Base-by-base conservation (phyloP, 2,888 invertebrate genomes). In the Rhingia rostrata region DNA sequence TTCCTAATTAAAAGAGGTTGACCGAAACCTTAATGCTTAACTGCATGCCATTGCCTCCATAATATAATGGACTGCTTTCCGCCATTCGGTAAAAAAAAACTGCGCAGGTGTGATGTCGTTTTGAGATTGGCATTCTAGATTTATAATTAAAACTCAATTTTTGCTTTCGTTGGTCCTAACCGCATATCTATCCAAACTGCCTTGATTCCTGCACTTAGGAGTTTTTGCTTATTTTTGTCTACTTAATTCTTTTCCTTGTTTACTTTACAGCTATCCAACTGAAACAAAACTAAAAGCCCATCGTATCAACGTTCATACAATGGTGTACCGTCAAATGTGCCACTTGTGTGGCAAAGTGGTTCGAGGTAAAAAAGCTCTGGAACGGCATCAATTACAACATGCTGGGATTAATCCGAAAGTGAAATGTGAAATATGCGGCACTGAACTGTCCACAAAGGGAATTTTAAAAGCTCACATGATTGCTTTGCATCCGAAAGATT, bases 391-490 rank as follows among this genome's bases (percentile, higher is more conserved):
- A 12, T 37, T 72, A 9, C 53, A 72, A 43, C 82, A 82, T 14
- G 47, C 41, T 0, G 82, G 82, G 7, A 53, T 64, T 3, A 75
- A 77, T 10, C 41, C 45, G 4, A 70, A 66, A 22, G 53, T 77
- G 0, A 6, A 66, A 4, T 82, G 82, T 6, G 64, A 82, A 6
- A 69, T 82, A 37, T 82, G 82, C 12, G 77, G 82, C 0, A 51
- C 60, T 12, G 45, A 77, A 43, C 12, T 82, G 0, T 77, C 77
- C 5, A 77, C 77, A 0, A 82, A 82, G 10, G 70, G 77, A 3
- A 82, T 72, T 14, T 33, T 82, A 4, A 75, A 77, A 6, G 70
- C 77, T 0, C 82, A 82, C 60, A 82, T 82, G 64, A 54, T 77
- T 47, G 75, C 81, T 4, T 10, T 81, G 10, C 81, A 81, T 35